Base-by-base conservation (phyloP, 2,888 invertebrate genomes). In the Chironomus tentans region DNA sequence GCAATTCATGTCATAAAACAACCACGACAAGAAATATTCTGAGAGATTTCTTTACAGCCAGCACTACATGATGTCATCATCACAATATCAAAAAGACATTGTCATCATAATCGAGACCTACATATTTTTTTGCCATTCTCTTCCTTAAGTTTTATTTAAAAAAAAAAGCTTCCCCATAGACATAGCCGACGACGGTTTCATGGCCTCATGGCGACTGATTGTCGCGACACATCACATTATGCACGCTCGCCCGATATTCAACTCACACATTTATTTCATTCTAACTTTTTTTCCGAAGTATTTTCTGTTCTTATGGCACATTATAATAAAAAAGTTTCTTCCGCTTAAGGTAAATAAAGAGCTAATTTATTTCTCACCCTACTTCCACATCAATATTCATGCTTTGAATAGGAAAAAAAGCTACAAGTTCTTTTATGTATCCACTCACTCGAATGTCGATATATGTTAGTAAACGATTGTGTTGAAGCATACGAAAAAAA, bases 141-240 rank as follows among this genome's bases (percentile, higher is more conserved):
- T 65, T 21, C 21, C 62, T 62, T 21, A 15, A 62, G 38, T 38
- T 28, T 28, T 28, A 4, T 28, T 38, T 38, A 38, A 38, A 38
- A 38, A 28, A 22, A 65, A 65, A 65, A 65, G 65, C 65, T 65
- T 24, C 13, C 65, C 22, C 21, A 24, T 65, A 62, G 62, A 62
- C 62, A 22, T 21, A 15, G 21, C 12, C 22, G 65, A 22, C 65
- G 65, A 65, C 65, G 22, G 22, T 65, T 24, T 65, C 65, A 65
- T 65, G 13, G 65, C 65, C 65, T 65, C 65, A 65, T 65, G 65
- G 65, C 65, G 65, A 24, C 65, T 13, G 65, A 65, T 12, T 65
- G 65, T 65, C 65, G 65, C 65, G 65, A 65, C 65, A 65, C 21
- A 65, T 65, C 65, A 22, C 65, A 65, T 65, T 65, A 65, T 65